phyloP scores from a whole-genome alignment of 2,888 invertebrate species.

The Dryobotodes eremita region DNA sequence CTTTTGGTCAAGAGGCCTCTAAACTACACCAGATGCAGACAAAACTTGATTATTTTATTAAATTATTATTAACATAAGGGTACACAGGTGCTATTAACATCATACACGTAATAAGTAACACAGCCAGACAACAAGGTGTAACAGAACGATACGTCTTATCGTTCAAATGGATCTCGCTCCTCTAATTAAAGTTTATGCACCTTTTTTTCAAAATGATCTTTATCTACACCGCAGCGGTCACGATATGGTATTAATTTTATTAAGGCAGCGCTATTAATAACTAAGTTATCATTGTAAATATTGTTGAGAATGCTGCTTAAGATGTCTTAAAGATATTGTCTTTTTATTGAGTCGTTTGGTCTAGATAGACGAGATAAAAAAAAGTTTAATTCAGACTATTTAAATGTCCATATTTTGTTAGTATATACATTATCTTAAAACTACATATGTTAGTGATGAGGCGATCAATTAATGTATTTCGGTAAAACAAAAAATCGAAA shows the following conservation, averaged over 20 bases:
- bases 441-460: too few relatives aligned
- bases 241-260: conserved; percentile 71
- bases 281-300: conserved; percentile 61
- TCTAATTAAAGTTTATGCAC: conserved; percentile 77
- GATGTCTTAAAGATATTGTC: conserved; percentile 34
- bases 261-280: conserved; percentile 65
- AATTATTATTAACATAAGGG: conserved; percentile 17
- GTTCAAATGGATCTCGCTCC: conserved; percentile 68
- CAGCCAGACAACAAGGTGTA: conserved; percentile 57
- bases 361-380: neutral
- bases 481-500: too few relatives aligned
- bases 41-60: conserved; percentile 29
- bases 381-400: too few relatives aligned
- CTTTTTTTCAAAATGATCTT: conserved; percentile 71
- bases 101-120: conserved; percentile 48
- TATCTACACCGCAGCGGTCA: conserved; percentile 69
- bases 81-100: conserved; percentile 50
- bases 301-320: conserved; percentile 44
- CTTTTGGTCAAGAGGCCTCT: neutral
- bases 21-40: conserved; percentile 13
- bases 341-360: conserved; percentile 16
- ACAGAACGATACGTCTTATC: conserved; percentile 66
- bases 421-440: too few relatives aligned
- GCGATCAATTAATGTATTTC: too few relatives aligned
- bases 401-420: too few relatives aligned